phyloP scores from a whole-genome alignment of 2,113 vertebrate species.

The Podarcis cretensis region DNA sequence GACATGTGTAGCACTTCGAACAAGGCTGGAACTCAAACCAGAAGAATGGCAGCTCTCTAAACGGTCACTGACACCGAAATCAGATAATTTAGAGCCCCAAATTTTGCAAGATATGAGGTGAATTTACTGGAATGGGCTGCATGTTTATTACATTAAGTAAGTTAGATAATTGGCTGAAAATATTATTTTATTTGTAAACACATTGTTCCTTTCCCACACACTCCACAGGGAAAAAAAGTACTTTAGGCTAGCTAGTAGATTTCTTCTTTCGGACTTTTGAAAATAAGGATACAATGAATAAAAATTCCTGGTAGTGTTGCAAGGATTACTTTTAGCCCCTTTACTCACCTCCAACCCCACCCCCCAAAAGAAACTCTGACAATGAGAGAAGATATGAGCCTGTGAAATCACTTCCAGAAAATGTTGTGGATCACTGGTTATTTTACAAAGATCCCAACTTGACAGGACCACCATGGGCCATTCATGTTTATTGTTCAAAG shows the following conservation, averaged over 20 bases:
- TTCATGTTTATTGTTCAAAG: slow-evolving; percentile 87
- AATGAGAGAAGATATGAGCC: slow-evolving; percentile 33
- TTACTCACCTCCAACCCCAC: not conserved
- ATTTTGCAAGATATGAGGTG: not conserved
- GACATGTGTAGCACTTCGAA: not conserved
- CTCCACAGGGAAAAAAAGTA: slow-evolving; percentile 38
- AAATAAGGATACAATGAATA: slow-evolving; percentile 36
- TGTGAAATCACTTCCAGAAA: slow-evolving; percentile 75
- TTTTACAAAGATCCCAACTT: slow-evolving; percentile 78
- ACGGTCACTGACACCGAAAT: not conserved
- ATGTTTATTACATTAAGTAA: not conserved
- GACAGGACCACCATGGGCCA: slow-evolving; percentile 85
- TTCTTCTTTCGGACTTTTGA: slow-evolving; percentile 28
- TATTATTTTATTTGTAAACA: slow-evolving; percentile 65
- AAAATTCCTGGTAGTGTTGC: not conserved
- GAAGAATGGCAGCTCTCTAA: not conserved
- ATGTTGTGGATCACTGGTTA: slow-evolving; percentile 77
- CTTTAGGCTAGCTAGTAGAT: slow-evolving; percentile 1
- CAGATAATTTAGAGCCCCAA: not conserved
- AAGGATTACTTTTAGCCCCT: slow-evolving; percentile 20
- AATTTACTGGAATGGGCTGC: not conserved
- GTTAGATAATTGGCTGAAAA: not conserved
- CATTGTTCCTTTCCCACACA: slow-evolving; percentile 20
- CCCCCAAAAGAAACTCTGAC: not conserved
- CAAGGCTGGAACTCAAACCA: not conserved